Percentiles rank a stretch among this genome's conserved stretches.
phyloP scores from a whole-genome alignment of 2,797 vertebrate genomes.

The Furcifer pardalis region DNA sequence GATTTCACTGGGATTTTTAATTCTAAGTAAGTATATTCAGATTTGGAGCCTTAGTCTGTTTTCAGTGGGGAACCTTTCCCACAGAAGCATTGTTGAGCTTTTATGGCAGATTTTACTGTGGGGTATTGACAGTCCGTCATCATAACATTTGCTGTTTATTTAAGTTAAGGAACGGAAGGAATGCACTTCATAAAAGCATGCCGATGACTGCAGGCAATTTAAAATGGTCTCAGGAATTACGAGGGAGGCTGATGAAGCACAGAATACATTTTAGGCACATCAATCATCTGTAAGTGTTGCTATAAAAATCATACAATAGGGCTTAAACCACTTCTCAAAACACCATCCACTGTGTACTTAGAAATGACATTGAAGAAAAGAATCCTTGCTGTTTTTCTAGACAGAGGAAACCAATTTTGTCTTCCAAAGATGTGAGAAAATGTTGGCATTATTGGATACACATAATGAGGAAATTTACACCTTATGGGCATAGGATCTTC shows the following conservation, averaged over 20 bases:
- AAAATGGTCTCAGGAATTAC: slow-evolving; percentile 80
- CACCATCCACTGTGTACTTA: slow-evolving; percentile 42
- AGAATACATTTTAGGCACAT: slow-evolving; percentile 75
- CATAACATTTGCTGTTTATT: slow-evolving; percentile 53
- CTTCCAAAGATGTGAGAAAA: slow-evolving; percentile 78
- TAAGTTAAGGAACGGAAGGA: slow-evolving; percentile 73
- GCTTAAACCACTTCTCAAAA: slow-evolving; percentile 44
- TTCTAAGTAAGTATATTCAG: not conserved
- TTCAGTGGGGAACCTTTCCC: slow-evolving; percentile 12
- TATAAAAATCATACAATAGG: slow-evolving; percentile 34
- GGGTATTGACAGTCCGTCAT: slow-evolving; percentile 22
- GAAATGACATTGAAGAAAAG: slow-evolving; percentile 50
- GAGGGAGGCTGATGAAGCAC: slow-evolving; percentile 74
- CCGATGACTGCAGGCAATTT: slow-evolving; percentile 78
- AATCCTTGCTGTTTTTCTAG: slow-evolving; percentile 57
- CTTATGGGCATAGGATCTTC: slow-evolving; percentile 74
- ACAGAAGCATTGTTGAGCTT: not conserved
- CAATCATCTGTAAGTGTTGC: slow-evolving; percentile 71
- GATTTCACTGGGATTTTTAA: slow-evolving; percentile 3
- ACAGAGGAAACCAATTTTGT: slow-evolving; percentile 73
- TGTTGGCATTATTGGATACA: slow-evolving; percentile 77
- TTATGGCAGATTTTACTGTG: slow-evolving; percentile 12
- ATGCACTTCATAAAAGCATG: slow-evolving; percentile 79
- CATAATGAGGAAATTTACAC: slow-evolving; percentile 73
- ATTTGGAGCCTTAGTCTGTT: slow-evolving; percentile 17